Base-by-base conservation (phyloP, 2,113 vertebrate species). In the Pachyramphus minor region DNA sequence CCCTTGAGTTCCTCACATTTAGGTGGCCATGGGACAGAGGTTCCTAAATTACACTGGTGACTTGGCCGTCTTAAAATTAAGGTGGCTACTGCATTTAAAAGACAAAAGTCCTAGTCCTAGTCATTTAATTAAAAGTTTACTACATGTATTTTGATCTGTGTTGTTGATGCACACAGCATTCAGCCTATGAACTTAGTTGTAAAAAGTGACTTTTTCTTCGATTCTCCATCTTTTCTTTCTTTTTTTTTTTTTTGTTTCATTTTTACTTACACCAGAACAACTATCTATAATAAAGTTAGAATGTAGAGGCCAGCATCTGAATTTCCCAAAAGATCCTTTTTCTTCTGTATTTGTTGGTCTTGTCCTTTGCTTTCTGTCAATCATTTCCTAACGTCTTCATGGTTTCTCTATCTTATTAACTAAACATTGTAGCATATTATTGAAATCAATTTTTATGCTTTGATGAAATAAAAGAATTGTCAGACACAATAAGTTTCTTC, bases 181-280 rank as follows among this genome's bases (percentile, higher is more conserved):
- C 31, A 60, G 28, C 8, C 9, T 2, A 1, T 63, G 23, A 75
- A 86, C 6, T 1, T 42, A 35, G 8, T 12, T 1, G 0, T 28
- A 22, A 85, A 83, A 84, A 64, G 8, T 42, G 20, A 28, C 9
- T 49, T 22, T 78, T 82, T 93, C 25, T 75, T 82, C 89, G 64
- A 12, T 77, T 22, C 8, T 76, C 1, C 0, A 37, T 4, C 10
- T 35, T 24, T 31, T 27, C 0, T 58, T 4, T 15, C 27, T 27
- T n/a, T 35, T 25, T 31, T n/a, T 8, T 44, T 6, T 69, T 15
- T 28, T 31, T 35, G 4, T 44, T 72, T 60, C 8, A 8, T 12
- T 73, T 90, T 80, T 56, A 21, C 24, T 77, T 74, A 44, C 4
- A n/a, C n/a, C n/a, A n/a, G n/a, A n/a, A n/a, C n/a, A n/a, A 47